Evolutionary conservation across 2,113 vertebrate species (phyloP).

Genomic region (Tor tambroides): DNA sequence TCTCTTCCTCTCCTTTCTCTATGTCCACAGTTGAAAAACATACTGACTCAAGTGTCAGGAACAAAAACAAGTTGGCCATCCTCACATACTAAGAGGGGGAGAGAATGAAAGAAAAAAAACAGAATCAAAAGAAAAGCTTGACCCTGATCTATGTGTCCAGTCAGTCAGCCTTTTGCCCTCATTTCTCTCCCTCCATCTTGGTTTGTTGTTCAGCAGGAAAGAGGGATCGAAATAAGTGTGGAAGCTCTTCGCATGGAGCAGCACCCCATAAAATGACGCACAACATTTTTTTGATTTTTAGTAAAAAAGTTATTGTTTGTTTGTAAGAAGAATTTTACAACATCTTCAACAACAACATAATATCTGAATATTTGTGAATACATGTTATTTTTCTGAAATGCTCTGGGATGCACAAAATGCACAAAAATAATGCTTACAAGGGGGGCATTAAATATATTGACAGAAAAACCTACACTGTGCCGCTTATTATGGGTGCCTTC

Average conservation of each 20-base stretch:
- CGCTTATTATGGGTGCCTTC: background rate
- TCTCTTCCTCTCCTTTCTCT: slow-evolving; percentile 77
- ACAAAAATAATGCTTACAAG: slow-evolving; percentile 16
- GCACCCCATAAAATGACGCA: slow-evolving; percentile 76
- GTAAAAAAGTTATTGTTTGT: slow-evolving; percentile 54
- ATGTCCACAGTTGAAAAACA: slow-evolving; percentile 82
- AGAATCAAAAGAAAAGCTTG: slow-evolving; percentile 50
- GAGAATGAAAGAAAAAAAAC: slow-evolving; percentile 70
- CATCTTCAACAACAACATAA: background rate
- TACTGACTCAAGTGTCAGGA: slow-evolving; percentile 78
- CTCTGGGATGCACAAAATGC: slow-evolving; percentile 29
- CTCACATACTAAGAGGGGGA: slow-evolving; percentile 75
- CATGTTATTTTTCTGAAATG: slow-evolving; percentile 31
- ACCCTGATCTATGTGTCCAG: slow-evolving; percentile 30
- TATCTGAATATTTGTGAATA: slow-evolving; percentile 11
- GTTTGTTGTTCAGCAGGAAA: slow-evolving; percentile 77
- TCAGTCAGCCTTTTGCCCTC: slow-evolving; percentile 67
- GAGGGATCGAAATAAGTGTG: slow-evolving; percentile 78
- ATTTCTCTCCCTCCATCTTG: slow-evolving; percentile 68
- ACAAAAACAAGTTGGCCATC: slow-evolving; percentile 72
- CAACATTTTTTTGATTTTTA: slow-evolving; percentile 65
- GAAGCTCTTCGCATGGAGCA: slow-evolving; percentile 78
- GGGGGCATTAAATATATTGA: background rate
- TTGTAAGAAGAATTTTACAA: slow-evolving; percentile 59
- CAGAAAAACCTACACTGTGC: background rate